These are phyloP conservation scores for Perithous albicinctus DNA, from an alignment of 2,888 invertebrate genomes.

Conservation along the genomic window DNA sequence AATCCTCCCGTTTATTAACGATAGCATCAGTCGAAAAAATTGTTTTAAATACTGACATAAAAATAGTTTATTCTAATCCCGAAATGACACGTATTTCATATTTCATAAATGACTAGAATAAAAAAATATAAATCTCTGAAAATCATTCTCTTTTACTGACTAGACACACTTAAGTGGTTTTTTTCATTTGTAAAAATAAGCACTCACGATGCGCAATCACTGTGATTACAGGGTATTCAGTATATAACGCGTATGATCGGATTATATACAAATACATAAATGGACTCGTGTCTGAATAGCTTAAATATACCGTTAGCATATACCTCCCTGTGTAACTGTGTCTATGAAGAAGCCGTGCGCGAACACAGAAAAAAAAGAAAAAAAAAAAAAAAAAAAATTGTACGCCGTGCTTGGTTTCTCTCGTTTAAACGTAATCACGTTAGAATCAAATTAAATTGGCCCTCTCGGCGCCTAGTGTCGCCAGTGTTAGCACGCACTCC, in stretches of 20 bases:
- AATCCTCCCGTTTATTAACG: no score
- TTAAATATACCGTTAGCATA: background rate
- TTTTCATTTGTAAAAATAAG: background rate
- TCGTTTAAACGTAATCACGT: conserved; percentile 68
- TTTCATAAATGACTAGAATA: no score
- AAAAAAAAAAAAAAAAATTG: no score
- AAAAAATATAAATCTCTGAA: no score
- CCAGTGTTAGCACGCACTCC: conserved; percentile 44
- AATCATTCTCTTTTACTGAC: no score
- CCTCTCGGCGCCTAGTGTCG: conserved; percentile 50
- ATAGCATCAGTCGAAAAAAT: no score
- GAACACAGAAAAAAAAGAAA: no score
- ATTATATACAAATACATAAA: conserved; percentile 39
- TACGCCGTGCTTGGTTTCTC: conserved; percentile 40
- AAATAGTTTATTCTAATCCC: no score
- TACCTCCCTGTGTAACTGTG: background rate
- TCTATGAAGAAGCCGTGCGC: conserved; percentile 39
- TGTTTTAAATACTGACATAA: no score
- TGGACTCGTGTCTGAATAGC: conserved; percentile 5
- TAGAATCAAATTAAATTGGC: conserved; percentile 69
- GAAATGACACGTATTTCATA: no score
- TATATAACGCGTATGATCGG: conserved; percentile 51
- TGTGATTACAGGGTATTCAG: conserved; percentile 53
- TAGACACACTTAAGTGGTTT: background rate
- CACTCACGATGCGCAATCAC: conserved; percentile 20